Conservation (phyloP, 2,797 vertebrate species). For the Leptodactylus fallax region DNA sequence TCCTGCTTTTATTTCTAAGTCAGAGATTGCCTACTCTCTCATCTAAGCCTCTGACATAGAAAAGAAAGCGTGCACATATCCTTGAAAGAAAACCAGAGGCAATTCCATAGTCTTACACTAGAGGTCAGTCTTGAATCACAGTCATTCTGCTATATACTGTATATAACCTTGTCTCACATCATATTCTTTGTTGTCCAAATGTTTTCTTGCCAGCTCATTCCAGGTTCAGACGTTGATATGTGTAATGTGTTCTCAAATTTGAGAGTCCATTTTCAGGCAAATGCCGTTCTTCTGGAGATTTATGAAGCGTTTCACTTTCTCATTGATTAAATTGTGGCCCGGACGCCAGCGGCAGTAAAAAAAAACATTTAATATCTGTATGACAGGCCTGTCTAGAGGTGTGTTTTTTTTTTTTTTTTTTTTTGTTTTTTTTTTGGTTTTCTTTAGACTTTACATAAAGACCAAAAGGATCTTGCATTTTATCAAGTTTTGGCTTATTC, state of each 20-base stretch:
- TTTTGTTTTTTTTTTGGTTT: too few relatives aligned
- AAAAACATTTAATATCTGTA: slow-evolving; percentile 17
- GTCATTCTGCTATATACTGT: background rate
- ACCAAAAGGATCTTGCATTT: background rate
- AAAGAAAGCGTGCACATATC: too few relatives aligned
- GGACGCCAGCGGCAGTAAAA: slow-evolving; percentile 21
- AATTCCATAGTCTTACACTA: slow-evolving; percentile 5
- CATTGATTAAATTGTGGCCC: slow-evolving; percentile 32
- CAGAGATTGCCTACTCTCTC: too few relatives aligned
- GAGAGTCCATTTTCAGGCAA: slow-evolving; percentile 40
- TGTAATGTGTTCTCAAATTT: slow-evolving; percentile 34
- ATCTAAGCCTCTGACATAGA: too few relatives aligned
- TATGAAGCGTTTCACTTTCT: slow-evolving; percentile 46
- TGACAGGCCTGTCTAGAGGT: slow-evolving; percentile 4
- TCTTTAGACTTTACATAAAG: slow-evolving; percentile 4
- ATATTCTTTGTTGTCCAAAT: slow-evolving; percentile 9
- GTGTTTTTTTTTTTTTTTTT: too few relatives aligned
- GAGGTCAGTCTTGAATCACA: slow-evolving; percentile 18
- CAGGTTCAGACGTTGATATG: slow-evolving; percentile 23
- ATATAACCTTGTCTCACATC: background rate
- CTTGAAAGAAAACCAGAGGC: too few relatives aligned
- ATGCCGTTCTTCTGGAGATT: slow-evolving; percentile 21
- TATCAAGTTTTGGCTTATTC: background rate
- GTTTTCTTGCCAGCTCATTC: slow-evolving; percentile 26
- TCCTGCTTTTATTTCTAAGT: too few relatives aligned